A percentile compares a stretch with the other conserved stretches of the same genome.
These are phyloP conservation scores for Aegypius monachus DNA, from an alignment of 2,113 vertebrate species.

Conservation along the genomic window DNA sequence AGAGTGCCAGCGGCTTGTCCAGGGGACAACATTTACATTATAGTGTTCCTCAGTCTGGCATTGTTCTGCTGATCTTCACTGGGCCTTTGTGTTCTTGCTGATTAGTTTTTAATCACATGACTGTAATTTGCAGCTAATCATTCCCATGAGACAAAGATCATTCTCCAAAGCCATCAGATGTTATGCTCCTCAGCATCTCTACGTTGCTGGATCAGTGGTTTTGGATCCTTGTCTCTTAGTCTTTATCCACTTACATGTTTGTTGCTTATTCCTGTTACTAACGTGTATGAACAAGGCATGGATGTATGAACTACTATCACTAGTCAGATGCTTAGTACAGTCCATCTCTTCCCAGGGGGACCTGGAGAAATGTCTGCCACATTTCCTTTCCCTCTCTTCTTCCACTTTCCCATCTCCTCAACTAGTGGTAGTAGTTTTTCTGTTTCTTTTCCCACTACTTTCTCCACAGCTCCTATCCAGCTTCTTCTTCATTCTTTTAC, in stretches of 20 bases:
- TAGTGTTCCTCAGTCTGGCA: not conserved
- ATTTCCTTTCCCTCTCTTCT: not conserved
- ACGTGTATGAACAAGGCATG: not conserved
- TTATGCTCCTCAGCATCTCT: not conserved
- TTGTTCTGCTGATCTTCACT: not conserved
- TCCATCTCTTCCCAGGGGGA: not conserved
- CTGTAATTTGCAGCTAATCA: not conserved
- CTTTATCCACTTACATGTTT: not conserved
- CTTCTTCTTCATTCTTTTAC: not conserved
- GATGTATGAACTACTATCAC: not conserved
- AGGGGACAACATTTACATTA: not conserved
- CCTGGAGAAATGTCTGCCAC: not conserved
- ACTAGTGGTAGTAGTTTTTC: not conserved
- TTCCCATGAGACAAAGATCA: not conserved
- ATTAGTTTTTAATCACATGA: not conserved
- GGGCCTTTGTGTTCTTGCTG: not conserved
- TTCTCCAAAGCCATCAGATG: not conserved
- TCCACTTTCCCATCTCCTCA: not conserved
- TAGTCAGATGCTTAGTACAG: not conserved
- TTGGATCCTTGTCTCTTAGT: not conserved
- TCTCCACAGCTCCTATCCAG: not conserved
- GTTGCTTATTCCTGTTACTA: not conserved
- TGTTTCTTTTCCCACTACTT: not conserved
- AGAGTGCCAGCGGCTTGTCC: not conserved
- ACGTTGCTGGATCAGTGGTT: not conserved